Evolutionary conservation across 2,888 invertebrate species (phyloP), one percentile per base, ranked within the genome.

Genomic region (Schizotus pectinicornis): DNA sequence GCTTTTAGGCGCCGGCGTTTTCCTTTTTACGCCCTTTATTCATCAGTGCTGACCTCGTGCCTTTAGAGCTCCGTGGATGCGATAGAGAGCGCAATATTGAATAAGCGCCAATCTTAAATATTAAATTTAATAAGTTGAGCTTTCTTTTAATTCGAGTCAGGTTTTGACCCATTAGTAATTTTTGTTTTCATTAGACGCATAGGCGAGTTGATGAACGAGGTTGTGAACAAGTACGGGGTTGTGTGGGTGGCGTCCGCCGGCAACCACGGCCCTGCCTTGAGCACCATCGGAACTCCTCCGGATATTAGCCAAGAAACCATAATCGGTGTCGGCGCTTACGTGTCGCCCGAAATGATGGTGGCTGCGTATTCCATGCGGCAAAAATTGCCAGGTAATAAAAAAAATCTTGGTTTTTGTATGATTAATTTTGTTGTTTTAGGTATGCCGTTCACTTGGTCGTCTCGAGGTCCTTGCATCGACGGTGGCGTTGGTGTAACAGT

Each of bases 311-410:
- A 94, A 60, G 89, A 89, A 66, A 87, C 88, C 64, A 86, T 95
- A 54, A 93, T 96, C 64, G 94, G 95, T 57, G 95, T 98, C 51
- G 98, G 97, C 11, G 98, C 98, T 8, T 98, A 95, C 81, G 95
- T 98, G 60, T 96, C 97, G 0, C 94, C 97, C 0, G 95, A 95
- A 74, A 98, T 98, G 97, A 96, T 96, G 94, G 84, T 89, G 48
- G 95, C 96, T 1, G 95, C 96, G 76, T 98, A 98, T 82, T 92
- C 95, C 0, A 85, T 98, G 82, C 85, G 94, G 41, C 87, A 91
- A 75, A 90, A 89, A 77, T 81, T 92, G 66, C 88, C 92, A 12
- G 78, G 79, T 74, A 67, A 52, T 47, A 22, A 14, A 39, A 13
- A 7, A 8, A 7, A 9, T 46, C 7, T 7, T 11, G 33, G 9